Percentiles rank a stretch among this genome's conserved stretches.
Conservation (phyloP, 2,888 invertebrate species). For the Sthenelais limicola region DNA sequence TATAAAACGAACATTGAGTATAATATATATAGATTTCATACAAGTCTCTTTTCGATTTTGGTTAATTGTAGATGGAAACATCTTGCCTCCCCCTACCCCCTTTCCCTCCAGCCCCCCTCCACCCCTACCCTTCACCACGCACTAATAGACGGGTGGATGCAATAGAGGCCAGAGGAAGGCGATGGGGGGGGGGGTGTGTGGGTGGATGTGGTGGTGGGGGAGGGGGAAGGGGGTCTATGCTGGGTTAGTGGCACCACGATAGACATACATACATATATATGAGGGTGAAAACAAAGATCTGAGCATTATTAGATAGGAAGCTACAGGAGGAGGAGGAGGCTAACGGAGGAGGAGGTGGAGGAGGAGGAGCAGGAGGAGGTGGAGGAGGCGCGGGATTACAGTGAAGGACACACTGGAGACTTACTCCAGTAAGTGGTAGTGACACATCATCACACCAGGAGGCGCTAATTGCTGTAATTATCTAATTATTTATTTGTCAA, state of each 20-base stretch:
- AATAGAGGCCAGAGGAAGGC: neutral
- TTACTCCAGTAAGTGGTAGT: no score
- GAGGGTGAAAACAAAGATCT: no score
- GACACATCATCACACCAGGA: no score
- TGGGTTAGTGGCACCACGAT: no score
- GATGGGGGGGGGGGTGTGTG: neutral
- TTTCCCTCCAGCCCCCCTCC: neutral
- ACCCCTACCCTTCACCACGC: neutral
- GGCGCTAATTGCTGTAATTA: no score
- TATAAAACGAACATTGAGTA: no score
- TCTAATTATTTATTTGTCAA: no score
- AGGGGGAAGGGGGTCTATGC: conserved; percentile 23
- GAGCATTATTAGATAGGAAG: neutral
- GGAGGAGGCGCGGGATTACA: neutral
- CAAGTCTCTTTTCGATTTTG: no score
- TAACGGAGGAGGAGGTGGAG: neutral
- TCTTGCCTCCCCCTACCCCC: neutral
- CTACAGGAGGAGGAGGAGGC: neutral
- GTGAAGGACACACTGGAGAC: neutral
- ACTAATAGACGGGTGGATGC: neutral
- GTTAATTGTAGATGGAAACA: no score
- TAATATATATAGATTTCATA: no score
- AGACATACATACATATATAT: no score
- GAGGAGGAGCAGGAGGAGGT: conserved; percentile 26
- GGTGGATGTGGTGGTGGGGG: neutral